Evolutionary conservation across 1,140 invertebrate genomes (phyloP).

Genomic region (Bombus vancouverensis): DNA sequence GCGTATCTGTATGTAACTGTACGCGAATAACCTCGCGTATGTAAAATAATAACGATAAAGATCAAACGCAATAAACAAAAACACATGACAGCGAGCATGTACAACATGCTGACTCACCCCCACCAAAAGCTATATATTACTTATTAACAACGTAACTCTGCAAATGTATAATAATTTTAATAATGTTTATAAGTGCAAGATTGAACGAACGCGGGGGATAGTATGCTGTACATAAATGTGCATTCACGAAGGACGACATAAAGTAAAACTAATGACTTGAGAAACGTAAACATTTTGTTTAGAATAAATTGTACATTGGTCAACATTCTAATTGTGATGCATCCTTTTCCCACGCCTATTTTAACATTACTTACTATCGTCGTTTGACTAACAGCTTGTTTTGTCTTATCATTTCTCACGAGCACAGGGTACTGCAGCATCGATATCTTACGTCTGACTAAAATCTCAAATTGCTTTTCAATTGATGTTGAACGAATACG

Average conservation of each 20-base stretch:
- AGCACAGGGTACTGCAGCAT: constrained; percentile 72
- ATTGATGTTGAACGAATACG: not conserved
- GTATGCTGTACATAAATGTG: constrained; percentile 78
- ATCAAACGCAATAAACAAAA: constrained; percentile 27
- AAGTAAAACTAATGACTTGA: constrained; percentile 73
- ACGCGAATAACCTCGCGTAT: constrained; percentile 9
- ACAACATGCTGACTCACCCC: constrained; percentile 22
- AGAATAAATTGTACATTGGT: constrained; percentile 83
- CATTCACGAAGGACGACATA: constrained; percentile 63
- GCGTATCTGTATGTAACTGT: not conserved
- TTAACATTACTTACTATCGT: constrained; percentile 49
- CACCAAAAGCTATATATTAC: constrained; percentile 31
- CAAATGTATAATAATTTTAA: constrained; percentile 82
- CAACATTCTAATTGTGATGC: constrained; percentile 74
- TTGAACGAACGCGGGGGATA: constrained; percentile 59
- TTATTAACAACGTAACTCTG: constrained; percentile 73
- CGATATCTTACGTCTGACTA: not conserved
- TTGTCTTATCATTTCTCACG: constrained; percentile 66
- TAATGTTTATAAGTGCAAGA: constrained; percentile 80
- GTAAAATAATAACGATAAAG: not conserved
- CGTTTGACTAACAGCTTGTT: constrained; percentile 73
- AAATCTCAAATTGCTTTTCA: not conserved
- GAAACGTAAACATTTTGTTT: constrained; percentile 80
- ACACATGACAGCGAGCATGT: constrained; percentile 45
- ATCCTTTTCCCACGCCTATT: constrained; percentile 56